phyloP scores from a whole-genome alignment of 23 tunicate genomes.

The Halocynthia roretzi region DNA sequence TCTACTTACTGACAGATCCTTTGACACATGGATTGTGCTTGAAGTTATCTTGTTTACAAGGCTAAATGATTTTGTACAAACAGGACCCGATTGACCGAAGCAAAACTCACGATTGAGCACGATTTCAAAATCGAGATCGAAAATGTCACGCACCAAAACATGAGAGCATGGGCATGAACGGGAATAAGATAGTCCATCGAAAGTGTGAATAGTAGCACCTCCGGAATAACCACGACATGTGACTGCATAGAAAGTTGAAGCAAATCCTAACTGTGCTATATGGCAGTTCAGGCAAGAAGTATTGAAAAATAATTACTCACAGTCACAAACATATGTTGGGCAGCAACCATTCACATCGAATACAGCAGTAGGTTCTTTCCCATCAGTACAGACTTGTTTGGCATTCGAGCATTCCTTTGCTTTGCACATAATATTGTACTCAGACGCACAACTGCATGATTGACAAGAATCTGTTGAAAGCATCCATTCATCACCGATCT shows the following conservation, averaged over 20 bases:
- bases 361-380: conserved; percentile 69
- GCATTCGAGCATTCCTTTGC: conserved; percentile 42
- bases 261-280: neutral
- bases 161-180: conserved; percentile 92
- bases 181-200: conserved; percentile 79
- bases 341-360: conserved; percentile 83
- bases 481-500: conserved; percentile 50
- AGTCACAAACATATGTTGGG: conserved; percentile 86
- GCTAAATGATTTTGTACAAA: conserved; percentile 71
- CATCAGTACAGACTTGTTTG: conserved; percentile 58
- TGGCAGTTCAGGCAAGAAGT: neutral
- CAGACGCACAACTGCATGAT: conserved; percentile 65
- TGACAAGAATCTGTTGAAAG: conserved; percentile 72
- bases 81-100: conserved; percentile 20
- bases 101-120: conserved; percentile 64
- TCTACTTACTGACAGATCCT: conserved; percentile 9
- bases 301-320: conserved; percentile 36
- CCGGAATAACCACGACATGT: conserved; percentile 89
- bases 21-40: conserved; percentile 14
- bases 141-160: conserved; percentile 69
- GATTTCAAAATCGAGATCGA: conserved; percentile 81
- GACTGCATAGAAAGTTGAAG: conserved; percentile 31
- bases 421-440: conserved; percentile 59
- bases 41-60: conserved; percentile 39
- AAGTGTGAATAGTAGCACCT: conserved; percentile 73